Conservation (phyloP, 2,888 invertebrate species). For the Tolmerus cingulatus region DNA sequence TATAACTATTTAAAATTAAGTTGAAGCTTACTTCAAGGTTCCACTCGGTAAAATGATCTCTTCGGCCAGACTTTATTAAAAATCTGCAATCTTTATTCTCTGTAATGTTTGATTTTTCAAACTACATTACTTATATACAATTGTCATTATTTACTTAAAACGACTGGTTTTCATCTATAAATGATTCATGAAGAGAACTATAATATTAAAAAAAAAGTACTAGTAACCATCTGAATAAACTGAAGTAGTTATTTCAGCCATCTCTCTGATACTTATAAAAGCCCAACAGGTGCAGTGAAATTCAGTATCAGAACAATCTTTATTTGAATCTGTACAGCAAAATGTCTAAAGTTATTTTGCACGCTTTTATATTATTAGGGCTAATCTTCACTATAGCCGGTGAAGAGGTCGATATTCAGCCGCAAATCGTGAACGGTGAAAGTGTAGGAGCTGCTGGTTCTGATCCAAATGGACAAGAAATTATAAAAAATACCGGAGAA, state of each 20-base stretch:
- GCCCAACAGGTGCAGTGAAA: background rate
- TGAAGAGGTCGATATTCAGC: background rate
- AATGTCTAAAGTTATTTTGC: background rate
- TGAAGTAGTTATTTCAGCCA: background rate
- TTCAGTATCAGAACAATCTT: background rate
- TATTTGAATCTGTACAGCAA: background rate
- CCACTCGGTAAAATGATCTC: background rate
- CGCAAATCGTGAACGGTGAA: constrained; percentile 12
- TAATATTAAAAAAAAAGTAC: background rate
- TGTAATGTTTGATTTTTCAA: background rate
- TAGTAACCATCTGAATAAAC: background rate
- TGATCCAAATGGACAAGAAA: background rate
- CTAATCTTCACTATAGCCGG: background rate
- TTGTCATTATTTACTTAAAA: background rate
- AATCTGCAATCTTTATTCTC: background rate
- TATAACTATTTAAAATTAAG: too few species aligned
- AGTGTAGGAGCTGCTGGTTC: background rate
- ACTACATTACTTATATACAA: background rate
- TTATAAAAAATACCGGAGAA: constrained; percentile 11
- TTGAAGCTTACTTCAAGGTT: background rate
- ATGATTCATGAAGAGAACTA: background rate
- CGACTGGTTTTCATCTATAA: background rate
- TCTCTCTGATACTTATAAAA: background rate
- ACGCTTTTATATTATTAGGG: background rate
- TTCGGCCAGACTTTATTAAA: background rate